Conservation (phyloP, 2,797 vertebrate genomes). For the Falco novaeseelandiae region DNA sequence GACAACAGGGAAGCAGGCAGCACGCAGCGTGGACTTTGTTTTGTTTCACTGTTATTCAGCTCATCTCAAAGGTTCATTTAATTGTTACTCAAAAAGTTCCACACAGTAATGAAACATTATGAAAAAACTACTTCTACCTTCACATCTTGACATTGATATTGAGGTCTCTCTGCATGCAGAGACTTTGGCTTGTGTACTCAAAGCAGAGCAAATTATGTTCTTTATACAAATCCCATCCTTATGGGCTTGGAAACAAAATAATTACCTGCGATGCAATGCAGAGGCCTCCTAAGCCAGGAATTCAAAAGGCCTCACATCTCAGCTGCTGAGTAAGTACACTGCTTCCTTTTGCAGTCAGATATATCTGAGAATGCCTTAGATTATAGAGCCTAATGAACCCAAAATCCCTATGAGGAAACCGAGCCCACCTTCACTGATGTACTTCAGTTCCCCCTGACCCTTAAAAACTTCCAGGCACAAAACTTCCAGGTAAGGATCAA, state of each 20-base stretch:
- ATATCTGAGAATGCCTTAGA: background rate
- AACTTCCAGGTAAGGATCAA: background rate
- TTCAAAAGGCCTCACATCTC: background rate
- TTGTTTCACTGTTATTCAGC: conserved; percentile 46
- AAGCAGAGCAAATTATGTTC: background rate
- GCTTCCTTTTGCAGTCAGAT: background rate
- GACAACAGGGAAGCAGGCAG: conserved; percentile 51
- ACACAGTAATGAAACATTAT: background rate
- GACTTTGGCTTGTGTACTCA: background rate
- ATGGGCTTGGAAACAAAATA: background rate
- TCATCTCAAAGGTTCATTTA: conserved; percentile 48
- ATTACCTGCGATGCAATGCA: accelerated
- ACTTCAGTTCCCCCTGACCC: background rate
- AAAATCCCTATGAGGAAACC: background rate
- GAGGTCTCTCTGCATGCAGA: background rate
- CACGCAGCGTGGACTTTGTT: conserved; percentile 15
- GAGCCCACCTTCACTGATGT: background rate
- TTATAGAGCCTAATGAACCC: background rate
- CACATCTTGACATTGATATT: background rate
- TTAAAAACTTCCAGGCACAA: background rate
- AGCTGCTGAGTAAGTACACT: background rate
- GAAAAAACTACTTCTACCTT: background rate
- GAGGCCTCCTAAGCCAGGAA: background rate
- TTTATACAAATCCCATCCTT: background rate
- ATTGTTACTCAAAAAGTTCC: background rate